Evolutionary conservation across 2,888 invertebrate species (phyloP).

Genomic region (Aphrophora alni): DNA sequence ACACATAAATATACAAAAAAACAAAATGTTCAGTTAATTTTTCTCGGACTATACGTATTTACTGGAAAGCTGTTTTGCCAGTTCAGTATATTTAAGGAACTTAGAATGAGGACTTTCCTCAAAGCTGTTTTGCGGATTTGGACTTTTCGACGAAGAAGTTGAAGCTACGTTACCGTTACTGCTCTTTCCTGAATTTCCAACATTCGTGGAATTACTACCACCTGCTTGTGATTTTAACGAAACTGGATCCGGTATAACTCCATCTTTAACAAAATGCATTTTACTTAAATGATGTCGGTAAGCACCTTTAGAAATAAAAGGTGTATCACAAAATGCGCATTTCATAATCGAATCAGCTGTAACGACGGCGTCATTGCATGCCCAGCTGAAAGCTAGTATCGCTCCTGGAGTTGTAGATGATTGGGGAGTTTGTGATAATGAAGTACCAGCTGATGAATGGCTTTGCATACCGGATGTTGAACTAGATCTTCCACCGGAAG

Average conservation of each 20-base stretch:
- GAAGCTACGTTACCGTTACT: constrained; percentile 46
- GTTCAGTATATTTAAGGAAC: constrained; percentile 97
- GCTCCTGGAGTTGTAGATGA: constrained; percentile 77
- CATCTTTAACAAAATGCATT: constrained; percentile 94
- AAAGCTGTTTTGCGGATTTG: constrained; percentile 57
- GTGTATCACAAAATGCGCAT: constrained; percentile 94
- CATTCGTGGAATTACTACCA: constrained; percentile 59
- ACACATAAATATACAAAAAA: constrained; percentile 43
- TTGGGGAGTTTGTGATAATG: constrained; percentile 51
- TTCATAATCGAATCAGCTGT: constrained; percentile 90
- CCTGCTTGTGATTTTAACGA: constrained; percentile 57
- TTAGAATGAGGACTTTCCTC: constrained; percentile 96
- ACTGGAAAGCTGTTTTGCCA: constrained; percentile 97
- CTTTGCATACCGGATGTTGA: constrained; percentile 40
- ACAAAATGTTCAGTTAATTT: background rate
- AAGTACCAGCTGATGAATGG: constrained; percentile 55
- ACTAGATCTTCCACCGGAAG: constrained; percentile 53
- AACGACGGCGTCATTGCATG: constrained; percentile 90
- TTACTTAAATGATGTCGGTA: constrained; percentile 95
- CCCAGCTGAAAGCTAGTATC: constrained; percentile 92
- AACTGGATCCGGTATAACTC: constrained; percentile 81
- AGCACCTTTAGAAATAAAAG: constrained; percentile 95
- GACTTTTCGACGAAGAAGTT: constrained; percentile 51
- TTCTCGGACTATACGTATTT: constrained; percentile 79
- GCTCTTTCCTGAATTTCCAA: constrained; percentile 38